Evolutionary conservation across 1,140 invertebrate genomes (phyloP).

Genomic region (Chlorops oryzae): DNA sequence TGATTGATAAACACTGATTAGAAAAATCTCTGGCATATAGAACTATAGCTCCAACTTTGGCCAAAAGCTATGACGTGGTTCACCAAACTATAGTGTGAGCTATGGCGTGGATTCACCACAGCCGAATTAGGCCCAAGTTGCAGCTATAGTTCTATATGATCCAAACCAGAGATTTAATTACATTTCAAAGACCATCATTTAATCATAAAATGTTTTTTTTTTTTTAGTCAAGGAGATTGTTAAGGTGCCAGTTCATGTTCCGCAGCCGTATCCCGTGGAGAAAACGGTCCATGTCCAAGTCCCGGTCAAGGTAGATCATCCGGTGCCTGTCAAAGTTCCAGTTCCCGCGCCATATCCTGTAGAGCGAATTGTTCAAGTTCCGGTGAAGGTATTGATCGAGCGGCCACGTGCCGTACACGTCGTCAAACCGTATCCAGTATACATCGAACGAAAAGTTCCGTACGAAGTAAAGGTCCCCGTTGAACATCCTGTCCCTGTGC

Average conservation of each 20-base stretch:
- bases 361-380: constrained; percentile 44
- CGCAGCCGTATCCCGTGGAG: constrained; percentile 61
- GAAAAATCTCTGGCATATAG: too few species aligned
- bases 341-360: constrained; percentile 45
- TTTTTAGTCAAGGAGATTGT: constrained; percentile 59
- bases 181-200: too few species aligned
- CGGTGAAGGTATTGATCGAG: constrained; percentile 51
- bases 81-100: too few species aligned
- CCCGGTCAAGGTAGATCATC: constrained; percentile 52
- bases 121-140: too few species aligned
- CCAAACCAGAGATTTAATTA: too few species aligned
- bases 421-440: constrained; percentile 47
- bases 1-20: too few species aligned
- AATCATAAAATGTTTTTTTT: too few species aligned
- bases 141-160: too few species aligned
- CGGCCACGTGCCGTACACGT: constrained; percentile 51
- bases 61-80: too few species aligned
- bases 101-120: too few species aligned
- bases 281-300: constrained; percentile 50
- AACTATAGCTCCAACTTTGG: too few species aligned
- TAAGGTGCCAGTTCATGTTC: constrained; percentile 60
- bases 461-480: constrained; percentile 56
- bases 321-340: constrained; percentile 51
- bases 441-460: constrained; percentile 55
- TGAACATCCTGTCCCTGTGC: constrained; percentile 55